Conservation (phyloP, 2,888 invertebrate species). For the Eupithecia dodoneata region DNA sequence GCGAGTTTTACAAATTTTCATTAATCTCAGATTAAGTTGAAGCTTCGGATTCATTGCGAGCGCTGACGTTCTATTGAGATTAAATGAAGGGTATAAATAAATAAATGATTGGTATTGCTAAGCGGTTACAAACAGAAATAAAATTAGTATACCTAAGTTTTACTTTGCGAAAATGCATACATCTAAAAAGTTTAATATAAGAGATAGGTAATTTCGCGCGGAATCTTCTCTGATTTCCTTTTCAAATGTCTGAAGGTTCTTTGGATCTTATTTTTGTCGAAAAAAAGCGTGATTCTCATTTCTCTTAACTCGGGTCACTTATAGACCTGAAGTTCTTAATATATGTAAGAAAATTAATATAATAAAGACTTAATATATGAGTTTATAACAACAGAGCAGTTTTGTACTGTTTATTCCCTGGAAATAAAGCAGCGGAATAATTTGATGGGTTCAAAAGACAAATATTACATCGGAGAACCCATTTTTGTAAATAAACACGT, state of each 20-base stretch:
- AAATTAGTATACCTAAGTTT: background rate
- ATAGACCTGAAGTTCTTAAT: background rate
- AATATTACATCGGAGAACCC: slow-evolving; percentile 39
- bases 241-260: background rate
- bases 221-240: background rate
- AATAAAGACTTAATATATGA: background rate
- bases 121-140: background rate
- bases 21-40: slow-evolving; percentile 36
- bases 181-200: background rate
- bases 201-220: background rate
- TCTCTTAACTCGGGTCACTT: too few species aligned
- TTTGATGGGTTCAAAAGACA: slow-evolving; percentile 30
- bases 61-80: slow-evolving; percentile 11
- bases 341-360: background rate
- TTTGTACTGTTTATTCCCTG: slow-evolving; percentile 2
- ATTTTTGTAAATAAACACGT: slow-evolving; percentile 41
- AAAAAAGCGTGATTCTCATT: background rate
- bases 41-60: slow-evolving; percentile 35
- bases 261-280: background rate
- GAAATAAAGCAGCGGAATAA: slow-evolving; percentile 37
- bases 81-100: background rate
- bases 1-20: slow-evolving; percentile 30
- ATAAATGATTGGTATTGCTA: background rate
- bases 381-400: background rate
- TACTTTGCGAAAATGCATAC: background rate